These are phyloP conservation scores for Monochamus alternatus DNA, from an alignment of 2,888 invertebrate species.

Conservation along the genomic window DNA sequence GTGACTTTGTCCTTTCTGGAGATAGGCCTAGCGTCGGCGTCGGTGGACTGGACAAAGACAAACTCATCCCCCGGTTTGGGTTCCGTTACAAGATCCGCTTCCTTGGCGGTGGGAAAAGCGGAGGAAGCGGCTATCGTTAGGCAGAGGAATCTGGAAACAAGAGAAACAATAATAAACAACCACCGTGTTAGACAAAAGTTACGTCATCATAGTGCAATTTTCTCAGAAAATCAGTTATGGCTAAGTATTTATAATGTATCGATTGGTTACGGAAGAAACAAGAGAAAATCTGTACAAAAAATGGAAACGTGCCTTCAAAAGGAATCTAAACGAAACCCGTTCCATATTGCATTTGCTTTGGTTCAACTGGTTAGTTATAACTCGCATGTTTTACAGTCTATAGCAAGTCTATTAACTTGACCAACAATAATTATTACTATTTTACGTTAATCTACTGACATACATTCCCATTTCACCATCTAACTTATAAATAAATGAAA, in stretches of 20 bases:
- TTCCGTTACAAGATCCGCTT: constrained; percentile 77
- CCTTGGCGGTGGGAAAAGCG: constrained; percentile 59
- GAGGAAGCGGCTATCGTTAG: constrained; percentile 46
- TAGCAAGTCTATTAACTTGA: background rate
- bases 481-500: constrained; percentile 36
- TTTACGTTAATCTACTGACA: constrained; percentile 33
- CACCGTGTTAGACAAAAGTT: too few relatives aligned
- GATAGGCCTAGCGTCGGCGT: constrained; percentile 65
- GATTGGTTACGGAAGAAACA: too few relatives aligned
- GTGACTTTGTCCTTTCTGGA: constrained; percentile 64
- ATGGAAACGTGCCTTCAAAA: too few relatives aligned
- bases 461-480: constrained; percentile 31
- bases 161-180: constrained; percentile 17
- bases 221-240: too few relatives aligned
- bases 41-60: constrained; percentile 75
- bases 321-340: background rate
- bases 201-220: too few relatives aligned
- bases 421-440: constrained; percentile 1
- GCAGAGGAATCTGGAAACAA: constrained; percentile 62
- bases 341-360: background rate
- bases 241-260: background rate
- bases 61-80: constrained; percentile 80
- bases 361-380: background rate
- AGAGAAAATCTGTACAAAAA: too few relatives aligned
- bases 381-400: background rate